Evolutionary conservation across 1,140 invertebrate genomes (phyloP), one percentile per base, ranked within the genome.

Genomic region (Reticulitermes speratus): DNA sequence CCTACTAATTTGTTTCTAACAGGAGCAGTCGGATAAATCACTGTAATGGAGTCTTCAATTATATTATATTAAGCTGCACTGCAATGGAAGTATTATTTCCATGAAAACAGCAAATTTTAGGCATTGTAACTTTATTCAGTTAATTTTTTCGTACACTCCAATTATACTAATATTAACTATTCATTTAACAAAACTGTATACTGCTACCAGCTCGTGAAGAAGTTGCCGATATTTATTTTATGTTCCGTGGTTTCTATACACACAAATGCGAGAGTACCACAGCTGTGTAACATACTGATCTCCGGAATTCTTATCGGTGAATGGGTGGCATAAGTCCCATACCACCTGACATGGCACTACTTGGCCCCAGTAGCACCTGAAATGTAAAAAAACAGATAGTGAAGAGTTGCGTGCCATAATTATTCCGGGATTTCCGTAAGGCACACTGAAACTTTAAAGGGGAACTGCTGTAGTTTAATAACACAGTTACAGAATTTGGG

Each of bases 311-410:
- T 90, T 92, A 93, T 91, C 92, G 91, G 86, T 91, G 92, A 90
- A 93, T 91, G 21, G 92, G 91, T 86, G 92, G 92, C 91, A 93
- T 90, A 86, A 91, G 90, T 45, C 85, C 85, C 30, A 45, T 75
- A 32, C 89, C 88, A 23, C 90, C 90, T 44, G 90, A 89, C 85
- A 91, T 89, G 65, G 92, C 91, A 87, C 92, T 90, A 88, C 92
- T 93, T 85, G 92, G 93, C 52, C 92, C 93, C 88, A 93, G 88
- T 87, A 93, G 89, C 87, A 93, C 91, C 92, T 93, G 89, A 45
- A 92, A 91, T 75, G 88, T 87, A 75, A 75, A 75, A n/a, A n/a
- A 75, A n/a, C 7, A n/a, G 65, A 11, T 0, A n/a, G 65, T 75
- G 9, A 65, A n/a, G n/a, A n/a, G n/a, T n/a, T n/a, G n/a, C n/a